Percentiles rank a stretch among this genome's conserved stretches.
Conservation (phyloP, 2,113 vertebrate genomes). For the Plestiodon gilberti region DNA sequence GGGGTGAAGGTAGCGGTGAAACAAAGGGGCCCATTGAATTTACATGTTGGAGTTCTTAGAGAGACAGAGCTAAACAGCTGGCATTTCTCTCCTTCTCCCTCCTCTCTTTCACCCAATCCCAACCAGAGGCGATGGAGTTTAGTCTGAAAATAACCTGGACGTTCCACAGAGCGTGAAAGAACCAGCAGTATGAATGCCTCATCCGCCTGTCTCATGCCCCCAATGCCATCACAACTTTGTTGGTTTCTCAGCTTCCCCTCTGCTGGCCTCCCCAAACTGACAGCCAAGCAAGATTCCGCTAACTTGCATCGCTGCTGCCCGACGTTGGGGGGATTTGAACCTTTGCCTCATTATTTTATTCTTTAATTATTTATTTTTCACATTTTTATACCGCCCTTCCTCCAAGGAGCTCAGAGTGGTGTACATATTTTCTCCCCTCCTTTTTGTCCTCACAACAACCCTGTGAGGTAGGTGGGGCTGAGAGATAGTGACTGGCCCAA, state of each 20-base stretch:
- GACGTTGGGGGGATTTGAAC: not conserved
- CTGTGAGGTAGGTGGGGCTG: too few species aligned
- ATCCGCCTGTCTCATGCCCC: not conserved
- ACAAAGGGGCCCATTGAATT: constrained; percentile 64
- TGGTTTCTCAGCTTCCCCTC: not conserved
- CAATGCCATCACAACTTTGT: not conserved
- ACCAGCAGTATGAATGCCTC: not conserved
- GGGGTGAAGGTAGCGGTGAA: constrained; percentile 38
- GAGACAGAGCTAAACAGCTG: constrained; percentile 34
- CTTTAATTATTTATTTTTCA: too few species aligned
- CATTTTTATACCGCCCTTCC: too few species aligned
- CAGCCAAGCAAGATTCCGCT: not conserved
- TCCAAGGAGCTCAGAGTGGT: too few species aligned
- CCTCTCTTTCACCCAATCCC: not conserved
- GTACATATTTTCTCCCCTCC: too few species aligned
- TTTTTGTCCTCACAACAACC: too few species aligned
- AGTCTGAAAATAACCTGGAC: constrained; percentile 14
- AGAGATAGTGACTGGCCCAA: too few species aligned
- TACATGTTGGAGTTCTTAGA: constrained; percentile 23
- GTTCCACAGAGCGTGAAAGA: not conserved
- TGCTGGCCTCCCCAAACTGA: not conserved
- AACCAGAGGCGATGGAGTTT: not conserved
- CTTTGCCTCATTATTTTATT: not conserved
- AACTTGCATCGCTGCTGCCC: not conserved
- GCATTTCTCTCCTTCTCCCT: constrained; percentile 8